These are phyloP conservation scores for Eupithecia tripunctaria DNA, from an alignment of 2,888 invertebrate species.

Conservation along the genomic window DNA sequence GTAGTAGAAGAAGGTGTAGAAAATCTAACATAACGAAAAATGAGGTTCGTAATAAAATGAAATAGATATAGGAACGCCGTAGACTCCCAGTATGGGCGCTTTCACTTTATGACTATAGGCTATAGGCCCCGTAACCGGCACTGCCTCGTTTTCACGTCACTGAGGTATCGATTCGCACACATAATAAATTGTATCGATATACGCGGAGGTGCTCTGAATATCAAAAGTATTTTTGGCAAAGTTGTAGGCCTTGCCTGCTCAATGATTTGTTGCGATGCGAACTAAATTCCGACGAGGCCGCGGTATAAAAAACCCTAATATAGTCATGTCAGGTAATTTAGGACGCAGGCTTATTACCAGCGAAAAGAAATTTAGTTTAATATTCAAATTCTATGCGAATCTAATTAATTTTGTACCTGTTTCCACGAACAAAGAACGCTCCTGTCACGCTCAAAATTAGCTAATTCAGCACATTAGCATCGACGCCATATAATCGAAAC, in stretches of 20 bases:
- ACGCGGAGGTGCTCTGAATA: slow-evolving; percentile 42
- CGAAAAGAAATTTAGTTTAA: neutral
- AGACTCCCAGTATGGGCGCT: slow-evolving; percentile 52
- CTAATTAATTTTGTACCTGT: neutral
- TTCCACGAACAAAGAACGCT: neutral
- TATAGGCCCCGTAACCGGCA: slow-evolving; percentile 51
- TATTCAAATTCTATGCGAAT: neutral
- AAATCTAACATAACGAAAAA: slow-evolving; percentile 5
- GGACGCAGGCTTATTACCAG: neutral
- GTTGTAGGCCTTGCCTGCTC: slow-evolving; percentile 1
- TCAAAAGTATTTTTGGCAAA: slow-evolving; percentile 30
- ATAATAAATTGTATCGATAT: slow-evolving; percentile 48
- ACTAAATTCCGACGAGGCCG: neutral
- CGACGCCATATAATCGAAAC: neutral
- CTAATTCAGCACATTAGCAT: neutral
- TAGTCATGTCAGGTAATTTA: slow-evolving; percentile 2
- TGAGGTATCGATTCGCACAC: slow-evolving; percentile 47
- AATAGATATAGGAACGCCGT: slow-evolving; percentile 56
- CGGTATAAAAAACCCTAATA: neutral
- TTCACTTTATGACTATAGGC: slow-evolving; percentile 53
- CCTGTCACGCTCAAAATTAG: neutral
- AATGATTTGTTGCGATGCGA: slow-evolving; percentile 3
- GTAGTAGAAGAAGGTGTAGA: neutral
- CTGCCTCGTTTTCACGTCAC: slow-evolving; percentile 56
- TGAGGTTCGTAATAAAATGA: slow-evolving; percentile 50